A percentile compares a stretch with the other conserved stretches of the same genome.
phyloP scores from a whole-genome alignment of 1,140 invertebrate genomes.

The Melitaea cinxia region DNA sequence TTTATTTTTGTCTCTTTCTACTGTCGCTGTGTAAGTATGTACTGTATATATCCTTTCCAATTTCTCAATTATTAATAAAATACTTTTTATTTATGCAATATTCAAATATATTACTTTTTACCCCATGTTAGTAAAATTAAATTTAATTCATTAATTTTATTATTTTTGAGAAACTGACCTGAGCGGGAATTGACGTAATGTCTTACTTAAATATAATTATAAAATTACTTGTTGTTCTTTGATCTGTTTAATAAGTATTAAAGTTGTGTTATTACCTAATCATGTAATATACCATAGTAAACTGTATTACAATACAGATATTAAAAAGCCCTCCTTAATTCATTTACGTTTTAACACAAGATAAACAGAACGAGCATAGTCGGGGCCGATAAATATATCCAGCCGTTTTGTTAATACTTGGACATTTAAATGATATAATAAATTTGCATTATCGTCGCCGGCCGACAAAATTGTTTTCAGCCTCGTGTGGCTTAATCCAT shows the following conservation, averaged over 20 bases:
- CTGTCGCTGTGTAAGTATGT: too few species aligned
- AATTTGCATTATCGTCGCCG: slow-evolving; percentile 71
- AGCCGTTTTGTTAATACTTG: slow-evolving; percentile 58
- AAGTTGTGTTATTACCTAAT: not conserved
- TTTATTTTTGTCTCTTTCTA: not conserved
- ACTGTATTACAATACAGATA: not conserved
- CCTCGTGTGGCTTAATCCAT: slow-evolving; percentile 62
- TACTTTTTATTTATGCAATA: too few species aligned
- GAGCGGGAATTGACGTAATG: too few species aligned
- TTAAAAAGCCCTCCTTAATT: not conserved
- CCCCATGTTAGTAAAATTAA: too few species aligned
- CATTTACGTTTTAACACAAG: not conserved
- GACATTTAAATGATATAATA: slow-evolving; percentile 76
- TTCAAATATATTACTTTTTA: too few species aligned
- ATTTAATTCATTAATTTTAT: too few species aligned
- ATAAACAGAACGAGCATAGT: slow-evolving; percentile 2
- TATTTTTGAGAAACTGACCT: too few species aligned
- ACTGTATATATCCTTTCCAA: too few species aligned
- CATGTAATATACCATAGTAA: not conserved
- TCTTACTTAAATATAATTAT: too few species aligned
- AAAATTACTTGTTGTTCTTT: not conserved
- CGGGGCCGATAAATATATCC: slow-evolving; percentile 5
- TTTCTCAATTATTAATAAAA: too few species aligned
- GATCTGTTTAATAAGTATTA: not conserved
- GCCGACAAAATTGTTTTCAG: slow-evolving; percentile 71